Base-by-base conservation (phyloP, 2,113 vertebrate species). In the Microtus ochrogaster region DNA sequence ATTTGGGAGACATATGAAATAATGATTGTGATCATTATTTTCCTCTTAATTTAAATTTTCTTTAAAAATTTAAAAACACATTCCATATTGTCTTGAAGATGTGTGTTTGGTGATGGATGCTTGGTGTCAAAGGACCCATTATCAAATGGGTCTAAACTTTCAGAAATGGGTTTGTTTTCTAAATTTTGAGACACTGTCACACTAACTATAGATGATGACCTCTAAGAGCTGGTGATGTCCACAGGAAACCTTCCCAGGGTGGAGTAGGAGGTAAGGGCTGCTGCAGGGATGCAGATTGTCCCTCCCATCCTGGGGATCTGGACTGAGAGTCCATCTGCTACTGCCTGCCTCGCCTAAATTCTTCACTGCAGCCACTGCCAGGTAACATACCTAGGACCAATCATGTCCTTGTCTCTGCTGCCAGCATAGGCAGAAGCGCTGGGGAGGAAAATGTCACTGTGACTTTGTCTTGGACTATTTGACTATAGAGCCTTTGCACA, bases 41-140 rank as follows among this genome's bases (percentile, higher is more conserved):
- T 84, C 21, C 90, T 81, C 93, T 95, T 94, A 91, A 76, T 52
- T 52, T 52, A 52, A 52, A 82, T 89, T 78, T 82, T 55, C 58
- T 63, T 90, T 87, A 5, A 92, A 92, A 86, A 84, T 36, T 81
- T 61, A 44, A 78, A 61, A 39, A 19, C 55, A 26, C 24, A 63
- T 68, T 93, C 17, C 13, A 10, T 68, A 82, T 74, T 95, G 11
- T 92, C 55, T 70, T 84, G 28, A 86, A 93, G 41, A 44, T 7
- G 90, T 94, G 87, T 63, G 41, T n/a, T 76, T 26, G 93, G 33
- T 77, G 87, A 79, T 68, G 24, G 47, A 92, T 39, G 5, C 3
- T 82, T 24, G 19, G 19, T 58, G 3, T 89, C 79, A 92, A 93
- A 94, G 21, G 47, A 73, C 47, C 86, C 91, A 93, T 83, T 52